A percentile compares a stretch with the other conserved stretches of the same genome.
These are phyloP conservation scores for Griposia aprilina DNA, from an alignment of 2,888 invertebrate species.

Conservation along the genomic window DNA sequence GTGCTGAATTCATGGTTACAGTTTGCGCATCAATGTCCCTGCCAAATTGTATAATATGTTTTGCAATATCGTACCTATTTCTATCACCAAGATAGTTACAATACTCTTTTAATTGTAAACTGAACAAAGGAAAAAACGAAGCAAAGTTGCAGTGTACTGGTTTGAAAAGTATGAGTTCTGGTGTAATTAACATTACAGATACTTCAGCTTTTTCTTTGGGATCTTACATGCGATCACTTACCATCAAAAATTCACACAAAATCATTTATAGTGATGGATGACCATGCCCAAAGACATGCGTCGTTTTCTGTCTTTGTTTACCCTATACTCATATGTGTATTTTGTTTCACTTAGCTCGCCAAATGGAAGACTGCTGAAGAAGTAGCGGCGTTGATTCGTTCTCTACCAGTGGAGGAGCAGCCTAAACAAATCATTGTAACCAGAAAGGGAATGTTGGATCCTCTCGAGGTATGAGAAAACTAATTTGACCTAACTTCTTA, in stretches of 20 bases:
- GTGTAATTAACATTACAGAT: background rate
- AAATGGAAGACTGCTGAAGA: slow-evolving; percentile 99
- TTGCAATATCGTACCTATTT: too few species aligned
- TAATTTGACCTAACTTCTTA: too few species aligned
- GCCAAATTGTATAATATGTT: too few species aligned
- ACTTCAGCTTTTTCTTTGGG: too few species aligned
- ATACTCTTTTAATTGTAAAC: too few species aligned
- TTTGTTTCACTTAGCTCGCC: slow-evolving; percentile 92
- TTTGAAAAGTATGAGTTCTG: background rate
- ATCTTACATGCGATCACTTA: background rate
- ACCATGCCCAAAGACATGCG: background rate
- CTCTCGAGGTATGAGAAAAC: slow-evolving; percentile 93
- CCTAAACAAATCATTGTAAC: slow-evolving; percentile 99
- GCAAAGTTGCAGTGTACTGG: background rate
- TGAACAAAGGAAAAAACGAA: too few species aligned
- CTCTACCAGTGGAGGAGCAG: slow-evolving; percentile 99
- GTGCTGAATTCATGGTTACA: too few species aligned
- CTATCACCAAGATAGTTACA: too few species aligned
- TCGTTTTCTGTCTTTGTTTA: background rate
- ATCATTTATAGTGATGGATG: background rate
- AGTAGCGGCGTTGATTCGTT: slow-evolving; percentile 99
- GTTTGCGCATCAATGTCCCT: too few species aligned
- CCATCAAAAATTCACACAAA: background rate
- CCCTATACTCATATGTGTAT: background rate
- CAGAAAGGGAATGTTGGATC: slow-evolving; percentile 99